Base-by-base conservation (phyloP, 2,113 vertebrate genomes). In the Cranoglanis bouderius region DNA sequence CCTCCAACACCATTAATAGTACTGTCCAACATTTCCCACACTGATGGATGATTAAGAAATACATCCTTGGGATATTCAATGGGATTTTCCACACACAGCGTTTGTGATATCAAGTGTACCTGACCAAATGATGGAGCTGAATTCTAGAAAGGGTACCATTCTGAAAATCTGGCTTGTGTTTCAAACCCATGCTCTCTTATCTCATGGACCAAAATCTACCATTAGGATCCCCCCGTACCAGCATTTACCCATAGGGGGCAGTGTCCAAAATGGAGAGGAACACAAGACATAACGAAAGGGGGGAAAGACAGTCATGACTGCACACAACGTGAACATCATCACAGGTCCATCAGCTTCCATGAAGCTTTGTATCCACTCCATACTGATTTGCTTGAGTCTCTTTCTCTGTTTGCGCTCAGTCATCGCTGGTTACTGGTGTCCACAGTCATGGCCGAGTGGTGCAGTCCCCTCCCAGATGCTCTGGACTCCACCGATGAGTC, bases 341-440 rank as follows among this genome's bases (percentile, higher is more conserved):
- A 59, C 82, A 84, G 70, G 70, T 84, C 81, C 84, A 75, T 84
- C 59, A 67, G 59, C 78, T 75, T 86, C 57, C 72, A 80, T n/a
- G 35, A 85, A 85, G 55, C 77, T 57, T 26, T 38, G 18, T 77
- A 26, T 75, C 57, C 55, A 53, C 78, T 55, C 86, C 38, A 14
- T 38, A 82, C 7, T 59, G 49, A 53, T 43, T 78, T 9, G 26
- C 78, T 51, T 70, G 0, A 78, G 70, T 84, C 72, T 65, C 67
- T 78, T 85, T 78, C 40, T 85, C 87, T 29, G 21, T 53, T 38
- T n/a, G 32, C 29, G 2, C 19, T 51, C 65, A 93, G 96, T 97
- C 97, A 97, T 92, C 96, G 97, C 85, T 96, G 96, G 1, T 95
- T 92, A 0, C 82, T 93, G 92, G 93, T 95, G 85, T 97, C 96